Evolutionary conservation across 2,113 vertebrate genomes (phyloP).

Genomic region (Onychostoma macrolepis): DNA sequence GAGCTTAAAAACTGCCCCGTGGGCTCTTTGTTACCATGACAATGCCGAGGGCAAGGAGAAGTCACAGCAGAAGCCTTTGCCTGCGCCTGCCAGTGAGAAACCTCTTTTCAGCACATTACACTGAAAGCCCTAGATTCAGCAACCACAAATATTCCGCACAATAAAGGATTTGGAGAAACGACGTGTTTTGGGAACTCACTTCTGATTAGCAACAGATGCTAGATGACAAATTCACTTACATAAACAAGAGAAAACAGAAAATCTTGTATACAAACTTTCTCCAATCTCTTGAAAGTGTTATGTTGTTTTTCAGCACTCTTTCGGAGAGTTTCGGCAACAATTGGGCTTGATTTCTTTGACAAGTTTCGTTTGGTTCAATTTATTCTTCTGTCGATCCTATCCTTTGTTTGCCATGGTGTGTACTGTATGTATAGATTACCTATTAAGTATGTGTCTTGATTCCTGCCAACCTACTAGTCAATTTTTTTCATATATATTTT

Average conservation of each 20-base stretch:
- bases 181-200: constrained; percentile 45
- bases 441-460: background rate
- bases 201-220: constrained; percentile 60
- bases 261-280: background rate
- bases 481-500: background rate
- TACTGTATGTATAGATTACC: background rate
- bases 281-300: background rate
- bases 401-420: background rate
- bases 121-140: constrained; percentile 34
- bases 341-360: background rate
- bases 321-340: background rate
- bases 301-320: background rate
- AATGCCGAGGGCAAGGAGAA: constrained; percentile 65
- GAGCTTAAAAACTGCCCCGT: constrained; percentile 54
- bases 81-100: constrained; percentile 50
- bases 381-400: background rate
- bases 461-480: background rate
- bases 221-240: constrained; percentile 28
- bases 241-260: constrained; percentile 1
- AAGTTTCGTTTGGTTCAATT: background rate
- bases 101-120: constrained; percentile 41
- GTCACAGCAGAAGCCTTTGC: constrained; percentile 59
- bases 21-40: constrained; percentile 69
- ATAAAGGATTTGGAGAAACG: constrained; percentile 54
- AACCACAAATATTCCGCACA: constrained; percentile 64